Percentiles rank a stretch among this genome's conserved stretches.
phyloP scores from a whole-genome alignment of 2,888 invertebrate genomes.

The Lamellibrachia satsuma region DNA sequence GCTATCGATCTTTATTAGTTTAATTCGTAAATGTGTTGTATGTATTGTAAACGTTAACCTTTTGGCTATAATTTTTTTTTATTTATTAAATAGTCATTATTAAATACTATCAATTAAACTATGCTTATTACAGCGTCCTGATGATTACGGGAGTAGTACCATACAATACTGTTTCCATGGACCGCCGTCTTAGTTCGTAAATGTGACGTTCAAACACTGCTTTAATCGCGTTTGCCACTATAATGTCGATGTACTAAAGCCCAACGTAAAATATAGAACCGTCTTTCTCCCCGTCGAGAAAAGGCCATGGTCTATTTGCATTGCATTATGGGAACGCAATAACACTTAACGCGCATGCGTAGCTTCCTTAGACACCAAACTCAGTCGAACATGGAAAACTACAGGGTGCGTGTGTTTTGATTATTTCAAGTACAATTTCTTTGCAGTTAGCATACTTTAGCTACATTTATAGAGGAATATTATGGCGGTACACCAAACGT shows the following conservation, averaged over 20 bases:
- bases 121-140: too few relatives aligned
- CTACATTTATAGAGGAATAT: neutral
- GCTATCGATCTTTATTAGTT: too few relatives aligned
- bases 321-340: neutral
- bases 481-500: neutral
- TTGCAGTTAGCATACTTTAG: neutral
- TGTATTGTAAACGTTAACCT: too few relatives aligned
- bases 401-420: neutral
- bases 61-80: too few relatives aligned
- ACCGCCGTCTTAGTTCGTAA: too few relatives aligned
- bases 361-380: slow-evolving; percentile 5
- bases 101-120: too few relatives aligned
- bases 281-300: neutral
- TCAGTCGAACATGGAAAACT: neutral
- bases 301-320: neutral
- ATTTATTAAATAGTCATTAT: too few relatives aligned
- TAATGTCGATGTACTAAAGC: neutral
- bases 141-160: too few relatives aligned
- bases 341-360: neutral
- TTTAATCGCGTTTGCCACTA: neutral
- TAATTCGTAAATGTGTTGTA: too few relatives aligned
- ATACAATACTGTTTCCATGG: too few relatives aligned
- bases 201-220: too few relatives aligned
- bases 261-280: neutral
- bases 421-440: neutral